Evolutionary conservation across 2,888 invertebrate genomes (phyloP).

Genomic region (Folsomia candida): DNA sequence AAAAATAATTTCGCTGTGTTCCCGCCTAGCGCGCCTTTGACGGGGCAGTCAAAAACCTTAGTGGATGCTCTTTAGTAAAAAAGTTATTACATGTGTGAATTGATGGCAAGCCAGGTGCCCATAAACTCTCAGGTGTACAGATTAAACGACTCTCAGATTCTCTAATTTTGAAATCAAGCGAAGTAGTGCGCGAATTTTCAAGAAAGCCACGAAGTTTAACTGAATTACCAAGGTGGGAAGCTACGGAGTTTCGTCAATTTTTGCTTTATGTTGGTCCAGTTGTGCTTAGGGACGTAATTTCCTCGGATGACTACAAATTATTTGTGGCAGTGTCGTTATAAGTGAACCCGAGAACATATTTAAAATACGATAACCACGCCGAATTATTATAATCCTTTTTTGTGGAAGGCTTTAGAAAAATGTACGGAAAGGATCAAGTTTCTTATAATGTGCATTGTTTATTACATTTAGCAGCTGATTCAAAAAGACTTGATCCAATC

Average conservation of each 20-base stretch:
- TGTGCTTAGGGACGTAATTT: no score
- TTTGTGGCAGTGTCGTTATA: not conserved
- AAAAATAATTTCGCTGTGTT: no score
- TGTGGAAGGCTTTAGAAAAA: not conserved
- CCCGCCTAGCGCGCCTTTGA: no score
- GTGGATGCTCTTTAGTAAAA: no score
- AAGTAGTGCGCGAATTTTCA: not conserved
- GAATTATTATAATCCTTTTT: not conserved
- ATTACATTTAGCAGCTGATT: not conserved
- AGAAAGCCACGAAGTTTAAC: not conserved
- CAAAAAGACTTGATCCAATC: not conserved
- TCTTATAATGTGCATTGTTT: not conserved
- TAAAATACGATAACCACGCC: not conserved
- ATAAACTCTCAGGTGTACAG: not conserved
- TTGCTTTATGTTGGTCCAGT: not conserved
- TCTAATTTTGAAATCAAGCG: not conserved
- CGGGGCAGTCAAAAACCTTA: no score
- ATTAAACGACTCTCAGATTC: not conserved
- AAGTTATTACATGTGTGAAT: not conserved
- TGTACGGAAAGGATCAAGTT: not conserved
- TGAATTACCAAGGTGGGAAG: not conserved
- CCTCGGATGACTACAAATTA: not conserved
- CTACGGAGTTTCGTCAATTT: not conserved
- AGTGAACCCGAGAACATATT: not conserved
- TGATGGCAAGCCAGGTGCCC: not conserved